phyloP scores from a whole-genome alignment of 2,888 invertebrate genomes.

The Megalurothrips usitatus region DNA sequence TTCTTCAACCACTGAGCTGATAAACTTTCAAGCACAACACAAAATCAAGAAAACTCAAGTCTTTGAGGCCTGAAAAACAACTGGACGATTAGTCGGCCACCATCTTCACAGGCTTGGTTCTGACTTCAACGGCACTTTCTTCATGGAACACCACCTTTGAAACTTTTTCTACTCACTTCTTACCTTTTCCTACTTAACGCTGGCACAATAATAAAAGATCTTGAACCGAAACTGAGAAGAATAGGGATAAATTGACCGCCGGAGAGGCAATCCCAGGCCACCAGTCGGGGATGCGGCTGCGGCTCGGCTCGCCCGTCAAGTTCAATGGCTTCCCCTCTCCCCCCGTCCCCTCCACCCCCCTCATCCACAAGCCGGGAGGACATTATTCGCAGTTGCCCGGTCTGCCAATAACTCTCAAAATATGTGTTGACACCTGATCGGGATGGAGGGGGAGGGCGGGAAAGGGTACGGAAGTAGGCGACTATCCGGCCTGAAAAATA shows the following conservation, averaged over 20 bases:
- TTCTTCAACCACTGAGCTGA: not conserved
- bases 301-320: not conserved
- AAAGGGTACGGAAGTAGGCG: no score
- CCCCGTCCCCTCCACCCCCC: not conserved
- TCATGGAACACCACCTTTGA: not conserved
- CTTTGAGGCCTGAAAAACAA: conserved; percentile 17
- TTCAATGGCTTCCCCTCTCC: conserved; percentile 13
- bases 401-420: no score
- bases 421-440: no score
- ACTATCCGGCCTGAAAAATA: no score
- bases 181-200: conserved; percentile 16
- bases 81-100: conserved; percentile 11
- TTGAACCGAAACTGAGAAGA: not conserved
- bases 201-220: not conserved
- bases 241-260: not conserved
- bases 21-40: conserved; percentile 6
- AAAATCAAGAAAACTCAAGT: conserved; percentile 16
- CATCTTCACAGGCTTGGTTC: conserved; percentile 12
- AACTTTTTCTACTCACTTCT: not conserved
- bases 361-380: not conserved
- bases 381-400: no score
- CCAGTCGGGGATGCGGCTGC: not conserved
- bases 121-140: not conserved
- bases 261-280: not conserved
- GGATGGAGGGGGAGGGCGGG: no score